Base-by-base conservation (phyloP, 2,113 vertebrate species). In the Bagarius yarrelli region DNA sequence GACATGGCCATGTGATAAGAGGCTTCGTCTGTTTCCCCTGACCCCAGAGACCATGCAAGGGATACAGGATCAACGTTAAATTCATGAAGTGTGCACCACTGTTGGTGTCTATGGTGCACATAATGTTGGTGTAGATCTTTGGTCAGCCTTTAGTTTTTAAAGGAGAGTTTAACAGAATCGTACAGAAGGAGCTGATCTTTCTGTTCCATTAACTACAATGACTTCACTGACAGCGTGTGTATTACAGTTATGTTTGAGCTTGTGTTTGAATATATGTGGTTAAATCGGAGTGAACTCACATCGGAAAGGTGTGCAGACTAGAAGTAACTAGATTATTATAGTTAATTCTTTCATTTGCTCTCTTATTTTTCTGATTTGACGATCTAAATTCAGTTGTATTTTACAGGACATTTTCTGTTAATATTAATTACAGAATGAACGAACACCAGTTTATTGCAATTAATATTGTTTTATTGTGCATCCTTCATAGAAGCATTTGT, bases 401-500 rank as follows among this genome's bases (percentile, higher is more conserved):
- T n/a, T n/a, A n/a, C n/a, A n/a, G n/a, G n/a, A n/a, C n/a, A 47
- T 36, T 47, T 47, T 69, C 40, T 47, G 40, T 21, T 50, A 27
- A 70, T 70, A n/a, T 9, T 15, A n/a, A 47, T 9, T 50, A 52
- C n/a, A 71, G 27, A 72, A 72, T 14, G 21, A 73, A 55, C 21
- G 55, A 5, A 13, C 27, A 34, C 50, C 34, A 2, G 27, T 55
- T 73, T 55, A 72, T 53, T 73, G 50, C 18, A 34, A 73, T 53
- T 72, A 53, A 32, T 73, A 32, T 34, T 55, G 55, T 73, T 47
- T 73, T 73, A 53, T 73, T 73, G 70, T 27, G 52, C 19, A 73
- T 73, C 27, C 70, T 55, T 55, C 27, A 73, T 32, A 23, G 50
- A 27, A 34, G 50, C 50, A 73, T 32, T 55, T 73, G 25, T 52